A percentile compares a stretch with the other conserved stretches of the same genome.
These are phyloP conservation scores for Drosophila paramelanica DNA, from an alignment of 2,888 invertebrate genomes.

Conservation along the genomic window DNA sequence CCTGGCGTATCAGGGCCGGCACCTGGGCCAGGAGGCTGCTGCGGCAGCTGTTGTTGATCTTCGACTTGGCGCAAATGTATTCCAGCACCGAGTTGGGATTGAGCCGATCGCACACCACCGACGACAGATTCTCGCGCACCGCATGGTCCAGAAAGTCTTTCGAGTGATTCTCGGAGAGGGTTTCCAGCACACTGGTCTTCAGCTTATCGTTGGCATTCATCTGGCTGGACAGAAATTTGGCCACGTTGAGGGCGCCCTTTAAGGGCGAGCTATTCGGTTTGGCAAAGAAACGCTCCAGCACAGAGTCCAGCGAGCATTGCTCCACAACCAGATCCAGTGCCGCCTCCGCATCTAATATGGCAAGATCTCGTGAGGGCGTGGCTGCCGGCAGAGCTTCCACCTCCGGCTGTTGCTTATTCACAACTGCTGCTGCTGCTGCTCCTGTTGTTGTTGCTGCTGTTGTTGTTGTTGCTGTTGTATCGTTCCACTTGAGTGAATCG, in stretches of 20 bases:
- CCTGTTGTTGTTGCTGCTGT: neutral
- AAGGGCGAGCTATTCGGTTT: slow-evolving; percentile 49
- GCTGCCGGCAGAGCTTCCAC: neutral
- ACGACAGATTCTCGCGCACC: slow-evolving; percentile 83
- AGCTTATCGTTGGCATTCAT: slow-evolving; percentile 81
- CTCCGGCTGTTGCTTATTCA: neutral
- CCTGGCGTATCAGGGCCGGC: slow-evolving; percentile 74
- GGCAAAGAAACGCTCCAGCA: slow-evolving; percentile 79
- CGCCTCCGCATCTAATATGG: slow-evolving; percentile 55
- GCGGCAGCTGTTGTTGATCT: slow-evolving; percentile 80
- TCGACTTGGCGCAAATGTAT: slow-evolving; percentile 83
- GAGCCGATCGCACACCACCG: slow-evolving; percentile 84
- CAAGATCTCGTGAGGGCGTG: slow-evolving; percentile 41
- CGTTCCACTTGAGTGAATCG: slow-evolving; percentile 74
- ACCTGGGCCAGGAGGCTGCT: slow-evolving; percentile 77
- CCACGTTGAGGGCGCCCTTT: slow-evolving; percentile 66
- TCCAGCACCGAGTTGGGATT: slow-evolving; percentile 83
- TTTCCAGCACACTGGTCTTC: slow-evolving; percentile 81
- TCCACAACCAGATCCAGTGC: slow-evolving; percentile 73
- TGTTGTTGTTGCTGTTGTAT: slow-evolving; percentile 48
- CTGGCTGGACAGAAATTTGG: slow-evolving; percentile 78
- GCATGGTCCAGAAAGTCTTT: slow-evolving; percentile 84
- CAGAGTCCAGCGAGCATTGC: slow-evolving; percentile 70
- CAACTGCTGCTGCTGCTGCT: too few species aligned
- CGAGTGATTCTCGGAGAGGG: slow-evolving; percentile 84